Evolutionary conservation across 2,113 vertebrate genomes (phyloP), one percentile per base, ranked within the genome.

Genomic region (Malurus elegans): DNA sequence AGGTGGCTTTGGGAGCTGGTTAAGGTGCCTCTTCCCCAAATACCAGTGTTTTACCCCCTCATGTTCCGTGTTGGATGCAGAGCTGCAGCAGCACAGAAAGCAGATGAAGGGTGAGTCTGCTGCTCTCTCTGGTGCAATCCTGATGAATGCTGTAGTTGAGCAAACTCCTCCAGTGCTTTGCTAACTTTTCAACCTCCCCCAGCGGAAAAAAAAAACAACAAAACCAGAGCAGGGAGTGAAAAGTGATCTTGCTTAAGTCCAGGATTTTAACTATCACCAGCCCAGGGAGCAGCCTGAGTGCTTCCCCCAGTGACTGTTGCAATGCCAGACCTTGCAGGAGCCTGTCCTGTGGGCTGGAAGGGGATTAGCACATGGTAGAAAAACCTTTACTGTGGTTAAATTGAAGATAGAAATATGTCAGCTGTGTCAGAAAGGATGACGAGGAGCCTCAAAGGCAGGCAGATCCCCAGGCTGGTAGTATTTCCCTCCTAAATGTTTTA

Each of bases 231-330:
- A 40, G 44, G n/a, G 51, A 45, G 23, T 11, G 45, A 54, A 38
- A 76, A 86, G 47, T 1, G 11, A 61, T 86, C 90, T 94, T 93
- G 79, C 82, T 62, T 51, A 70, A 89, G 50, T 36, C 42, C 34
- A 48, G 26, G 24, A 45, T 40, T 45, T 90, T 66, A 69, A 90
- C 62, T 31, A 3, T 79, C 8, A 3, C 66, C 57, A 56, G 80
- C 48, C 69, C 20, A 0, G 0, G 4, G 61, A 64, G 53, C 4
- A 67, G 31, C 19, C 74, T 1, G 4, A 56, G 18, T 1, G 14
- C 24, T 74, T 85, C 61, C 81, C 32, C 61, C 85, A 36, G 73
- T 18, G 24, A 24, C 53, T 51, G 19, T 32, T 56, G 73, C 87
- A 84, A 53, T 13, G 47, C 34, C 42, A 44, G 58, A 20, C 70